Evolutionary conservation across 1,140 invertebrate genomes (phyloP), one percentile per base, ranked within the genome.

Genomic region (Triops cancriformis): DNA sequence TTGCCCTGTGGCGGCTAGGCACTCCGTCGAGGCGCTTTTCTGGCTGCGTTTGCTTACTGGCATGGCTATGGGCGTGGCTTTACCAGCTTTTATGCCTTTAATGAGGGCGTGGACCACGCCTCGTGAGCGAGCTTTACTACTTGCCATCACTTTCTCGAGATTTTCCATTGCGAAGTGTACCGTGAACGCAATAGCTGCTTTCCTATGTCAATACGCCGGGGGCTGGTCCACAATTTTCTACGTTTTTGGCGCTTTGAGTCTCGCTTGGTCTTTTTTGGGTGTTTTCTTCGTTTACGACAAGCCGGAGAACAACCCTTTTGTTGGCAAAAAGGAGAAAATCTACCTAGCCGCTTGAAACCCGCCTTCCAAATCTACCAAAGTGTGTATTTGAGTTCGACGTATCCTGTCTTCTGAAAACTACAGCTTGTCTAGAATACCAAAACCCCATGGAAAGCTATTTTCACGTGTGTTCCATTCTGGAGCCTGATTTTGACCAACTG

Each of bases 51-150:
- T 64, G 0, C 5, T 64, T 23, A 64, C 10, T 14, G 51, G 51
- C 14, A 64, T 64, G 51, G 51, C 51, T n/a, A 64, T 64, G 51
- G 51, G 51, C 51, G 51, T 64, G 51, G 51, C 51, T 23, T 64
- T 64, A 23, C 51, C 51, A 9, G 51, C 51, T 23, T 64, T 64
- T 23, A 6, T 64, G 14, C 51, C 51, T 9, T 23, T 64, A 64
- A 23, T 64, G 23, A 14, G 51, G 23, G 51, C 51, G 23, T 64
- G 51, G 51, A n/a, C 51, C 18, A 14, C 18, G 10, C 51, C 51
- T 18, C 14, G 51, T 23, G 51, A 64, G 14, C 51, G 18, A 64
- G 51, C 18, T 4, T 64, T 64, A 64, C 14, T 64, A 18, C 51
- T 64, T 14, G 51, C 51, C 0, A 64, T 64, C 14, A 23, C 51